Percentiles rank a stretch among this genome's conserved stretches.
Conservation (phyloP, 2,797 vertebrate genomes). For the Alectoris magna region DNA sequence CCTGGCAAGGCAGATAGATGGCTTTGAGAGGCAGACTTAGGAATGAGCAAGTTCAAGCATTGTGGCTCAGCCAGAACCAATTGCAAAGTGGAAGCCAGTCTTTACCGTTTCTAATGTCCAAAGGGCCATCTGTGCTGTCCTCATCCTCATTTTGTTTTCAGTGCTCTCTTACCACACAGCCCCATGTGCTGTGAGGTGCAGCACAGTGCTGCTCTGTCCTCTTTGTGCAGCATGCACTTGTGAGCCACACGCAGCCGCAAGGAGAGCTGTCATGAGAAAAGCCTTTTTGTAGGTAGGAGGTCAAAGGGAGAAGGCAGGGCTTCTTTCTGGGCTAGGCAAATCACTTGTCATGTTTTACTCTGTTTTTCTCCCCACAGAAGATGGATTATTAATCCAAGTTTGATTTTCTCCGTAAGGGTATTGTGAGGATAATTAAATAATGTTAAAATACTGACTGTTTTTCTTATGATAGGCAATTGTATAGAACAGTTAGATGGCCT, state of each 20-base stretch:
- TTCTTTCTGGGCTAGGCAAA: neutral
- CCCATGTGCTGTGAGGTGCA: no score
- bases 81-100: neutral
- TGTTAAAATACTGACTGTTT: neutral
- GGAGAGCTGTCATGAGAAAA: fast-evolving
- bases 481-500: neutral
- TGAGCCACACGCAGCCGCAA: no score
- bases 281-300: neutral
- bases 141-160: neutral
- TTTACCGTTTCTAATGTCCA: neutral
- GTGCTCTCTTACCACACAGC: fast-evolving
- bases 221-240: fast-evolving
- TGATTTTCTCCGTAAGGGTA: neutral
- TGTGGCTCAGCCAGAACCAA: neutral
- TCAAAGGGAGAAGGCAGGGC: neutral
- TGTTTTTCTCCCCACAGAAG: neutral
- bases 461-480: neutral
- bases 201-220: neutral
- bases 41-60: fast-evolving
- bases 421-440: neutral
- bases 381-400: fast-evolving
- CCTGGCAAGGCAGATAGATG: neutral
- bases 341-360: fast-evolving
- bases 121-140: neutral
- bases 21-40: neutral